Base-by-base conservation (phyloP, 2,113 vertebrate species). In the Conger conger region DNA sequence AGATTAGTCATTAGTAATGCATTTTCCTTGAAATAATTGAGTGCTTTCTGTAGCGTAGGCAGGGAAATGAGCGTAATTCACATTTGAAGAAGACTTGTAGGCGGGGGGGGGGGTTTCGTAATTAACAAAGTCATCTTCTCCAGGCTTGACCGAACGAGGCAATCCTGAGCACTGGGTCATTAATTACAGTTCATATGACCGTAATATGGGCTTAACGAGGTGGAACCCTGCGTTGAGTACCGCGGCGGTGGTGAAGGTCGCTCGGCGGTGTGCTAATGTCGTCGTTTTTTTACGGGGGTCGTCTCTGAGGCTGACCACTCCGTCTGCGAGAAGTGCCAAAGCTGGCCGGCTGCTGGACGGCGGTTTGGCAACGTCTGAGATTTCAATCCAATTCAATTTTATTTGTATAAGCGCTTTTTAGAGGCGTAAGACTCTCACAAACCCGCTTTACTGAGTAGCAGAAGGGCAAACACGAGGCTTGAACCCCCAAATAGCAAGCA, bases 141-240 rank as follows among this genome's bases (percentile, higher is more conserved):
- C 79, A 30, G 42, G 37, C 35, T 9, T 37, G 57, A 15, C 36
- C 18, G 18, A 54, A 73, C 35, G 40, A 85, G 54, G 30, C 30
- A 42, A 79, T 33, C 30, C 37, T 76, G 81, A 89, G 42, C 82
- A 84, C 82, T 93, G 85, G 45, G 30, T 94, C 90, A 89, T 89
- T 85, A 79, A 33, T 82, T 78, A 76, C 86, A 90, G 86, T 27
- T 76, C 40, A 91, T 92, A 68, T 42, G n/a, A 81, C 82, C 79
- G 80, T 85, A 89, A 93, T 92, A 93, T 89, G 86, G 86, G 86
- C 80, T 33, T 18, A 42, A 37, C 36, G 80, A 85, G 33, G 42
- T n/a, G 80, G 60, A 50, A 50, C 63, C 27, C 13, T 77, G n/a
- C 30, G 27, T 37, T 50, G 80, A 77, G 36, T 60, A 78, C 37